phyloP scores from a whole-genome alignment of 1,140 invertebrate genomes.

The Dendroctonus ponderosae region DNA sequence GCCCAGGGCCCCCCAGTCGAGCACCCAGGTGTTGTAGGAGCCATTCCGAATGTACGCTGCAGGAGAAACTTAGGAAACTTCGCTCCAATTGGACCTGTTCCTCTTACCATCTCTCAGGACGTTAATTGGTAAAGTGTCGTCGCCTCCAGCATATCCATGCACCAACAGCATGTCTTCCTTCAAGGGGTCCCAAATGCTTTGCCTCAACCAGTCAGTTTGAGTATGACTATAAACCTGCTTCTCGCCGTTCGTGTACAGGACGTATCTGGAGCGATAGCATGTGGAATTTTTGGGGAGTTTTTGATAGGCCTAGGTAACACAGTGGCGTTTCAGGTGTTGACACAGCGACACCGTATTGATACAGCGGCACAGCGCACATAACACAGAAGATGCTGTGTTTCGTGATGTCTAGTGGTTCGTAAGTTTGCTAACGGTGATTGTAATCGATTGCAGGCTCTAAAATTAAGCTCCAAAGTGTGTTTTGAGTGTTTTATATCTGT shows the following conservation, averaged over 20 bases:
- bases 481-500: too few species aligned
- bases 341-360: too few species aligned
- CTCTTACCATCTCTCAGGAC: slow-evolving; percentile 62
- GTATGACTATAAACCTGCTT: slow-evolving; percentile 54
- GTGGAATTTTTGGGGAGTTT: too few species aligned
- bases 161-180: slow-evolving; percentile 68
- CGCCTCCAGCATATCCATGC: slow-evolving; percentile 73
- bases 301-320: too few species aligned
- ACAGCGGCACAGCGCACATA: too few species aligned
- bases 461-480: too few species aligned
- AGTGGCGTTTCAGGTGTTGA: too few species aligned
- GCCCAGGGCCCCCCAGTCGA: slow-evolving; percentile 70
- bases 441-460: too few species aligned
- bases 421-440: too few species aligned
- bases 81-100: neutral
- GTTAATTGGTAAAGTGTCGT: slow-evolving; percentile 64
- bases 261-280: slow-evolving; percentile 52
- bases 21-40: slow-evolving; percentile 71
- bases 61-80: neutral
- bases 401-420: too few species aligned
- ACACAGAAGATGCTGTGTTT: too few species aligned
- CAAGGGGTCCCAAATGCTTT: slow-evolving; percentile 62
- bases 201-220: slow-evolving; percentile 65
- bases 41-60: slow-evolving; percentile 67
- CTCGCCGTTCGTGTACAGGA: slow-evolving; percentile 58